These are phyloP conservation scores for Cairina moschata DNA, from an alignment of 2,113 vertebrate genomes.

Conservation along the genomic window DNA sequence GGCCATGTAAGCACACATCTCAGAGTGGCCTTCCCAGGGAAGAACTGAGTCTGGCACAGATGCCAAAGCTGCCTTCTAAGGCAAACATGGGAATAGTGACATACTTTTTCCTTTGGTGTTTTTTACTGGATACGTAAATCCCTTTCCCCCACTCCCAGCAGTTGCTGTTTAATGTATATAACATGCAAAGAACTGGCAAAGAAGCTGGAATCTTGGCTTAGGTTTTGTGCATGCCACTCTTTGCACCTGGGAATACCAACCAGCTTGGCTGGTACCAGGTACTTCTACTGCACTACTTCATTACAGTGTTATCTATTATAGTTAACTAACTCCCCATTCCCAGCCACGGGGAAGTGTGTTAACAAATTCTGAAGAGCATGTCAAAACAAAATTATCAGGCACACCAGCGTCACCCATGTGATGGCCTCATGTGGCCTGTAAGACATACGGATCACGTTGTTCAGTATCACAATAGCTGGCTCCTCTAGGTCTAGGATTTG, in stretches of 20 bases:
- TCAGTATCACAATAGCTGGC: slow-evolving; percentile 80
- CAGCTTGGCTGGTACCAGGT: neutral
- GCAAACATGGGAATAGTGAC: neutral
- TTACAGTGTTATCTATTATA: neutral
- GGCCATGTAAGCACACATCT: neutral
- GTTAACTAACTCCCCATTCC: neutral
- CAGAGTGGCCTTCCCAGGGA: neutral
- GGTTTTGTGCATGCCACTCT: neutral
- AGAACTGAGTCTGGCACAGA: neutral
- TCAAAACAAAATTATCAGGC: neutral
- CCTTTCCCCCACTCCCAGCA: neutral
- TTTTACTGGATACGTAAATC: neutral
- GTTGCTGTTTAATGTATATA: neutral
- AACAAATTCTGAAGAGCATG: neutral
- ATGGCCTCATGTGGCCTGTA: neutral
- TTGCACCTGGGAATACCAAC: neutral
- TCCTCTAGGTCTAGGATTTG: slow-evolving; percentile 81
- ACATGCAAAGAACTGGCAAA: neutral
- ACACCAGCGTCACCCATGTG: accelerated
- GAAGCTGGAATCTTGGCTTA: neutral
- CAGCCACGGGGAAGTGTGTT: neutral
- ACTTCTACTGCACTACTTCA: neutral
- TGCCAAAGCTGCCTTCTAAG: neutral
- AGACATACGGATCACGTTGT: slow-evolving; percentile 55
- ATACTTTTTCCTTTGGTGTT: neutral